Percentiles rank a stretch among this genome's conserved stretches.
phyloP scores from a whole-genome alignment of 2,888 invertebrate genomes.

The Leptopilina drosophilae region DNA sequence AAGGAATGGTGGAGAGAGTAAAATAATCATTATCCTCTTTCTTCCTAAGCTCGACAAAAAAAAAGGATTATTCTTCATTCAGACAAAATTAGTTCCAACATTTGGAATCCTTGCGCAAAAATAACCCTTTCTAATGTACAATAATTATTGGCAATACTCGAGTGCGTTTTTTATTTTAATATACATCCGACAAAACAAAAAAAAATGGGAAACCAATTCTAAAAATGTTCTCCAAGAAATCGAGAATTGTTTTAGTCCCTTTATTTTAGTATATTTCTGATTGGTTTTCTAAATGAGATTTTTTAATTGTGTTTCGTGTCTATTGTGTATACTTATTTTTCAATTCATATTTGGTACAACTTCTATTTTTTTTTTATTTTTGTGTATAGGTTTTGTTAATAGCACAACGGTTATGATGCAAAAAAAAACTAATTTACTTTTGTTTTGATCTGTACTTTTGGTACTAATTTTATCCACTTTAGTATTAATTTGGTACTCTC shows the following conservation, averaged over 20 bases:
- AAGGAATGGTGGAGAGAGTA: background rate
- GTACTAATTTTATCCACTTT: too few species aligned
- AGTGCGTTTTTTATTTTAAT: background rate
- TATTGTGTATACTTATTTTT: too few species aligned
- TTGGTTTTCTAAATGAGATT: too few species aligned
- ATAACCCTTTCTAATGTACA: conserved; percentile 14
- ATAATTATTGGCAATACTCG: background rate
- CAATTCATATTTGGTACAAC: too few species aligned
- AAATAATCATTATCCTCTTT: conserved; percentile 19
- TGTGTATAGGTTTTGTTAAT: too few species aligned
- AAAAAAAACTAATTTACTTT: too few species aligned
- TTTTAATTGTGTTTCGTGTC: too few species aligned
- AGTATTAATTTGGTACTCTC: too few species aligned
- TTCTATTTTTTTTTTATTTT: too few species aligned
- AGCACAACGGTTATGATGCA: too few species aligned
- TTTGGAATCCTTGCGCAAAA: background rate
- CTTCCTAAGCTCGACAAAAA: background rate
- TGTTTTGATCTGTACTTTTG: too few species aligned
- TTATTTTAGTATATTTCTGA: background rate
- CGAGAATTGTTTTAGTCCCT: background rate
- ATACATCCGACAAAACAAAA: background rate
- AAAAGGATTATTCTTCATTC: conserved; percentile 16
- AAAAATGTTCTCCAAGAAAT: background rate
- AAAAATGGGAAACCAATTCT: background rate
- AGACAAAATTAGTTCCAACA: conserved; percentile 14